Percentiles rank a stretch among this genome's conserved stretches.
These are phyloP conservation scores for Gobio occitaniae DNA, from an alignment of 2,797 vertebrate species.

Conservation along the genomic window DNA sequence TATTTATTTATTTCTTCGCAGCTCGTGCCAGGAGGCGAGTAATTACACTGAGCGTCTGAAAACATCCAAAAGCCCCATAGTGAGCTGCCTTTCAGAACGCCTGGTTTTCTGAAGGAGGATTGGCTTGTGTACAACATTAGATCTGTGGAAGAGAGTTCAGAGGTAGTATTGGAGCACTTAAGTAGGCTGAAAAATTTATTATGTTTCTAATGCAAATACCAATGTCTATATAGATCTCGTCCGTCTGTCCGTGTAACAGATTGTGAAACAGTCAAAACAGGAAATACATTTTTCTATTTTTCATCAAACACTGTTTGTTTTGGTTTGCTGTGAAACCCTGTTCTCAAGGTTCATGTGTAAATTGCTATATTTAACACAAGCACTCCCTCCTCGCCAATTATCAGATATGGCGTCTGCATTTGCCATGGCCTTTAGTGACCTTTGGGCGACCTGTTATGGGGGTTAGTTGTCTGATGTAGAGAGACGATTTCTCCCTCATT, in stretches of 20 bases:
- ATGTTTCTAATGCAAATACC: neutral
- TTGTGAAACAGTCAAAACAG: neutral
- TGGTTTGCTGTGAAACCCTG: neutral
- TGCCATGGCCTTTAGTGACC: slow-evolving; percentile 68
- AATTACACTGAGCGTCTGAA: slow-evolving; percentile 40
- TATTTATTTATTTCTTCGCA: slow-evolving; percentile 2
- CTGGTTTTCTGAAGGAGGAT: slow-evolving; percentile 33
- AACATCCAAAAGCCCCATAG: slow-evolving; percentile 27
- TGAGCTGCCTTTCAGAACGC: neutral
- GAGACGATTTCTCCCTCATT: slow-evolving; percentile 70
- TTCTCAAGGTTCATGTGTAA: slow-evolving; percentile 8
- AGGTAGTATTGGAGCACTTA: neutral
- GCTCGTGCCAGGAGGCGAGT: slow-evolving; percentile 35
- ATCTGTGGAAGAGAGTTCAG: neutral
- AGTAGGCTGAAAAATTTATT: slow-evolving; percentile 4
- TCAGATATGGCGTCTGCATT: slow-evolving; percentile 53
- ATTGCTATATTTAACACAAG: slow-evolving; percentile 39
- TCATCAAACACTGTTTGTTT: neutral
- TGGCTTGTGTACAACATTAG: slow-evolving; percentile 12
- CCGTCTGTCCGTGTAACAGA: neutral
- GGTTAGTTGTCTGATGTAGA: slow-evolving; percentile 68
- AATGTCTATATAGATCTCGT: too few species aligned
- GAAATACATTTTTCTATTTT: neutral
- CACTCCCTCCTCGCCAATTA: slow-evolving; percentile 40
- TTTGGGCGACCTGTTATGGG: slow-evolving; percentile 68